Evolutionary conservation across 2,888 invertebrate genomes (phyloP), one percentile per base, ranked within the genome.

Genomic region (Drosophila pseudotakahashii): DNA sequence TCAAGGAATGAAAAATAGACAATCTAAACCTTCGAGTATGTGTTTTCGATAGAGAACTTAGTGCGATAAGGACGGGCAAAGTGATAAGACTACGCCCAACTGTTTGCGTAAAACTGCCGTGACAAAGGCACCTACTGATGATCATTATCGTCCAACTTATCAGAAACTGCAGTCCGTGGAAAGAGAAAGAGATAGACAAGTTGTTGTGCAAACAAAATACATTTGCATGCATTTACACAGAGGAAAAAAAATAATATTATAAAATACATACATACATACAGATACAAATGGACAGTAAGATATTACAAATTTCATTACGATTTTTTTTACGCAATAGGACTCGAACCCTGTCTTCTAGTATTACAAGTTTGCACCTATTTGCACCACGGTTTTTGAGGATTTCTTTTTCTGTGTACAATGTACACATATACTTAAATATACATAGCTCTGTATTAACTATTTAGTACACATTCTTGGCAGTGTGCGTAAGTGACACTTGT

Each of bases 401-500:
- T 14, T 41, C 14, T 41, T 41, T 41, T 14, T 14, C 7, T 14
- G 16, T 51, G 23, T 26, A 32, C 37, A 5, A 16, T 44, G 14
- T 36, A 41, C 41, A 23, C 50, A 41, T 45, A 5, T 50, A 30
- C 13, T 16, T 11, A 19, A 41, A 39, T 13, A 48, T 34, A 34
- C 34, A 52, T 34, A 52, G 32, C 30, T 47, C 14, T 19, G 44
- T 54, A 54, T 45, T 39, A 53, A 47, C 37, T 59, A 59, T 53
- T 59, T 54, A 52, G 23, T 44, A 39, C 32, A 41, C 41, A 57
- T 48, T 36, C 37, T 58, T 34, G 50, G 16, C 32, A 44, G 19
- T 51, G 47, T 37, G 34, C 45, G 71, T 54, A 71, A 66, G 72
- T 61, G 72, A 77, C 82, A 82, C 86, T 85, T 82, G 86, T 82